phyloP scores from a whole-genome alignment of 2,797 vertebrate genomes.

The Buceros bicornis region DNA sequence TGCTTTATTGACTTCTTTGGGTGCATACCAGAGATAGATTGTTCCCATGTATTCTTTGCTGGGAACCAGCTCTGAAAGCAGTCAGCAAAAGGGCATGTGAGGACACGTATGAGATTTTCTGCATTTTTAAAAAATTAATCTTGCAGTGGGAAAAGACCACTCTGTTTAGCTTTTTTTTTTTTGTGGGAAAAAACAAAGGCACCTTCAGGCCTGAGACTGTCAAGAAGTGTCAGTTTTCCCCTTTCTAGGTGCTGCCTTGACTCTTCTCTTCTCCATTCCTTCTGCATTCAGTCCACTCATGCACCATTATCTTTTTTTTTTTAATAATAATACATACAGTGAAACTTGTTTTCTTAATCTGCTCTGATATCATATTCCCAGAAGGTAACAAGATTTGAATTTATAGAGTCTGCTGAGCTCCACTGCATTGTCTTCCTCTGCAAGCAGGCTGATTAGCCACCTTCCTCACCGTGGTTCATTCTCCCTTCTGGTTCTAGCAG shows the following conservation, averaged over 20 bases:
- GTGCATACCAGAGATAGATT: neutral
- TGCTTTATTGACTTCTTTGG: neutral
- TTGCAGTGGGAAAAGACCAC: neutral
- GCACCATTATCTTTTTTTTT: neutral
- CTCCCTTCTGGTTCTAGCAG: neutral
- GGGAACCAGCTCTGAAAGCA: neutral
- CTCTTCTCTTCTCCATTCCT: neutral
- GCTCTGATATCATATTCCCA: neutral
- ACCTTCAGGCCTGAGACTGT: neutral
- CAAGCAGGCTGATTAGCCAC: neutral
- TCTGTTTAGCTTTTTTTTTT: neutral
- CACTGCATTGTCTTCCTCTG: neutral
- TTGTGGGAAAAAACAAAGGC: neutral
- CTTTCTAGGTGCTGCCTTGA: neutral
- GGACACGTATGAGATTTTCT: neutral
- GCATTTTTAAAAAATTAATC: neutral
- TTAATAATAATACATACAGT: neutral
- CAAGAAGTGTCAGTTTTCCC: neutral
- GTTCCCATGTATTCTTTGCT: neutral
- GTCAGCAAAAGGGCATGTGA: neutral
- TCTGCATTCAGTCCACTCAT: neutral
- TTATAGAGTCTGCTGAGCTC: neutral
- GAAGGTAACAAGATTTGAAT: neutral
- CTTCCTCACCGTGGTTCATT: neutral
- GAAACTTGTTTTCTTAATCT: neutral